These are phyloP conservation scores for Noctua pronuba DNA, from an alignment of 2,888 invertebrate genomes.

Conservation along the genomic window DNA sequence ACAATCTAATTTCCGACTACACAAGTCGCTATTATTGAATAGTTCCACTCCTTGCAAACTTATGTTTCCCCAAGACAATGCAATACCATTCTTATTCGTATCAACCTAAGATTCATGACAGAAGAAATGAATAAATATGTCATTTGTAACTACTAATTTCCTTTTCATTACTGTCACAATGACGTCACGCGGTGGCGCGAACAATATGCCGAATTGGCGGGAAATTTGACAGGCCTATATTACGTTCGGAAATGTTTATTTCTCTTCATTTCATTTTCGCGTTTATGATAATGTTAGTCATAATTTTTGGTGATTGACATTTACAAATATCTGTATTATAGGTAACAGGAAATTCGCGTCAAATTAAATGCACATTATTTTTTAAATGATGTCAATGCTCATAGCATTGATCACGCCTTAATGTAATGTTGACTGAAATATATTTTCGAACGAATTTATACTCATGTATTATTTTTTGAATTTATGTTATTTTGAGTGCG, in stretches of 20 bases:
- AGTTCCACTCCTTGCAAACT: slow-evolving; percentile 68
- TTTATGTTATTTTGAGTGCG: not conserved
- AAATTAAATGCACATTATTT: slow-evolving; percentile 58
- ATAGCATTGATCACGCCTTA: slow-evolving; percentile 45
- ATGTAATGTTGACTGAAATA: slow-evolving; percentile 58
- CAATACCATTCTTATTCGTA: slow-evolving; percentile 65
- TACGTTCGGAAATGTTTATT: slow-evolving; percentile 73
- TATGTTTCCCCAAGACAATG: slow-evolving; percentile 29
- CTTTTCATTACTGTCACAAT: slow-evolving; percentile 85
- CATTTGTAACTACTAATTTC: slow-evolving; percentile 85
- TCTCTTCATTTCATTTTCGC: slow-evolving; percentile 44
- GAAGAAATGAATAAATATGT: slow-evolving; percentile 64
- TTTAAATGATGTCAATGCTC: slow-evolving; percentile 57
- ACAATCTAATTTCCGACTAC: slow-evolving; percentile 73
- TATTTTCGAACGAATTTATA: slow-evolving; percentile 33
- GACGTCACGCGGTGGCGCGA: slow-evolving; percentile 82
- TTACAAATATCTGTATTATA: slow-evolving; percentile 56
- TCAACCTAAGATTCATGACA: slow-evolving; percentile 48
- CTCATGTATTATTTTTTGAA: slow-evolving; percentile 13
- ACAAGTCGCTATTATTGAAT: slow-evolving; percentile 72
- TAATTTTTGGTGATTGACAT: slow-evolving; percentile 58
- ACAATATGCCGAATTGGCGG: slow-evolving; percentile 84
- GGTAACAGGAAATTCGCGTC: slow-evolving; percentile 58
- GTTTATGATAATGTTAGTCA: slow-evolving; percentile 56
- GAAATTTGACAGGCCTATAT: slow-evolving; percentile 84